Percentiles rank a stretch among this genome's conserved stretches.
These are phyloP conservation scores for Lasiurus cinereus DNA, from an alignment of 2,113 vertebrate species.

Conservation along the genomic window DNA sequence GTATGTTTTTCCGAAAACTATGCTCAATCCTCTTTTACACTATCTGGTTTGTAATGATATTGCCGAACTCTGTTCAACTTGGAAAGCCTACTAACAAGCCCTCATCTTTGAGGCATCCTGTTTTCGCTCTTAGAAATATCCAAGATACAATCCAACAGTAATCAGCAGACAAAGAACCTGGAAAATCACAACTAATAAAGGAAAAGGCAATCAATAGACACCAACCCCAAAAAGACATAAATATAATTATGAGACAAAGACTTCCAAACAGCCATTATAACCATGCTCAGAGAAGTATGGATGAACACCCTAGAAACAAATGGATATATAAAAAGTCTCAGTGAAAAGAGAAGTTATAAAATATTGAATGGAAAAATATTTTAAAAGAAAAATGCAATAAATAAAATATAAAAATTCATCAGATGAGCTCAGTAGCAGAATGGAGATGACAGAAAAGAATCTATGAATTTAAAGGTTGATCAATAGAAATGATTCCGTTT, in stretches of 20 bases:
- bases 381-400: constrained; percentile 12
- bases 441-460: neutral
- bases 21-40: neutral
- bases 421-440: neutral
- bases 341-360: neutral
- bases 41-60: constrained; percentile 5
- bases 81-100: neutral
- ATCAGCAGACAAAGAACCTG: neutral
- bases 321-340: neutral
- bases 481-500: neutral
- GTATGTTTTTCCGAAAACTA: neutral
- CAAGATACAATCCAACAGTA: neutral
- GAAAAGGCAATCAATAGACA: constrained; percentile 2
- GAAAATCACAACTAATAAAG: neutral
- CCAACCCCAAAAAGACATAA: neutral
- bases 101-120: neutral
- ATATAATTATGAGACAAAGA: neutral
- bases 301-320: neutral
- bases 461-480: neutral
- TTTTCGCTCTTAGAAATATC: constrained; percentile 38
- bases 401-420: neutral
- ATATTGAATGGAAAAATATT: neutral
- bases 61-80: neutral
- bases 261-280: neutral
- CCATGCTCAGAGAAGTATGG: neutral